Evolutionary conservation across 23 tunicate species (phyloP).

Genomic region (Clavelina lepadiformis): DNA sequence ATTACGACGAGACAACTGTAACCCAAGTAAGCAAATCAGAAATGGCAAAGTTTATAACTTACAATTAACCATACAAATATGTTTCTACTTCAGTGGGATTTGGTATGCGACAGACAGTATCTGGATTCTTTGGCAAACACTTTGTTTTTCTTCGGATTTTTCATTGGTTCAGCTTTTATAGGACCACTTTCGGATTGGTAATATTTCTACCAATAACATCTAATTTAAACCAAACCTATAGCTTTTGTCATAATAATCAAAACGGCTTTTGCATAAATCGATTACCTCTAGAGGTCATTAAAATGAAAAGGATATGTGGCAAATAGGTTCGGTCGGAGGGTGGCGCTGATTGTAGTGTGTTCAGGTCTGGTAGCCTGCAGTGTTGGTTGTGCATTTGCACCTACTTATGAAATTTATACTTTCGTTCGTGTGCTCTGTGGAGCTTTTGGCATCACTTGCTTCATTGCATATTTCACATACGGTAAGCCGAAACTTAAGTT

Average conservation of each 20-base stretch:
- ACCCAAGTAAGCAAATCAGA: conserved; percentile 59
- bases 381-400: conserved; percentile 37
- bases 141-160: conserved; percentile 46
- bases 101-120: conserved; percentile 37
- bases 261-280: too few relatives aligned
- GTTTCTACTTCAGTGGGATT: conserved; percentile 35
- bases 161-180: conserved; percentile 45
- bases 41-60: too few relatives aligned
- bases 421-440: conserved; percentile 48
- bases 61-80: too few relatives aligned
- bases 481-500: too few relatives aligned
- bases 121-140: conserved; percentile 59
- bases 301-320: too few relatives aligned
- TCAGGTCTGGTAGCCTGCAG: conserved; percentile 9
- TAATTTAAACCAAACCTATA: too few relatives aligned
- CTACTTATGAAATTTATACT: conserved; percentile 44
- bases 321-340: conserved; percentile 80
- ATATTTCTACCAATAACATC: background rate
- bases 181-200: conserved; percentile 67
- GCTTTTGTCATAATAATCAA: too few relatives aligned
- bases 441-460: conserved; percentile 20
- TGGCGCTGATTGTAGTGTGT: conserved; percentile 20
- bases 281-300: too few relatives aligned
- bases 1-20: conserved; percentile 39
- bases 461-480: conserved; percentile 50